A percentile compares a stretch with the other conserved stretches of the same genome.
Evolutionary conservation across 1,140 invertebrate species (phyloP).

Genomic region (Philotrypesis tridentata): DNA sequence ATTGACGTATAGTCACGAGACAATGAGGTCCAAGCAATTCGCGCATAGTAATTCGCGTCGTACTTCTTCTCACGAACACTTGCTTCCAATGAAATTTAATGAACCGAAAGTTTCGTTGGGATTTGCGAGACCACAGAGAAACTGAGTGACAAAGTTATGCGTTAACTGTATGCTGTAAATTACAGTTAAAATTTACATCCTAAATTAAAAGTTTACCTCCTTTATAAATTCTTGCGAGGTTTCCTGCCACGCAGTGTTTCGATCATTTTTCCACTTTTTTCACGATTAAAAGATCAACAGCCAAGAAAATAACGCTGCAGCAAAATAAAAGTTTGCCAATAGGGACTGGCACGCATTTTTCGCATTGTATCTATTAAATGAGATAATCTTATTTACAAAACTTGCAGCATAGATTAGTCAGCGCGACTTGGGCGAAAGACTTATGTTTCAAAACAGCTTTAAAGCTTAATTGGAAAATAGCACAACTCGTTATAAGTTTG

Average conservation of each 20-base stretch:
- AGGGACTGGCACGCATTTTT: not conserved
- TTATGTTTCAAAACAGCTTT: not conserved
- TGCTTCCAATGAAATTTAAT: constrained; percentile 17
- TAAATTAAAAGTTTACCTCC: constrained; percentile 17
- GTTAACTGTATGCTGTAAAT: constrained; percentile 27
- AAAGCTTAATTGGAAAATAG: not conserved
- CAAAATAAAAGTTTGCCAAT: not conserved
- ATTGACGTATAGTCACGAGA: not conserved
- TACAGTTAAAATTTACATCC: constrained; percentile 42
- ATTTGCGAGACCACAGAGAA: constrained; percentile 11
- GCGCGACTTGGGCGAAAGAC: not conserved
- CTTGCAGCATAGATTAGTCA: no score
- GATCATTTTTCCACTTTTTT: constrained; percentile 9
- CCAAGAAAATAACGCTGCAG: not conserved
- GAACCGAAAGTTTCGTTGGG: constrained; percentile 31
- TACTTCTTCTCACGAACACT: not conserved
- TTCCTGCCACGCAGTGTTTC: not conserved
- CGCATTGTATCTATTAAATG: not conserved
- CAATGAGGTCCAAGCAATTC: not conserved
- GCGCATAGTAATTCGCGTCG: not conserved
- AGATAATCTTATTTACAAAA: not conserved
- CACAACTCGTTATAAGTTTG: not conserved
- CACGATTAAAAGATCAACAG: not conserved
- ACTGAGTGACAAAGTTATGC: constrained; percentile 10
- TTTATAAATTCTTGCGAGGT: constrained; percentile 17